Conservation (phyloP, 2,797 vertebrate genomes). For the Falco novaeseelandiae region DNA sequence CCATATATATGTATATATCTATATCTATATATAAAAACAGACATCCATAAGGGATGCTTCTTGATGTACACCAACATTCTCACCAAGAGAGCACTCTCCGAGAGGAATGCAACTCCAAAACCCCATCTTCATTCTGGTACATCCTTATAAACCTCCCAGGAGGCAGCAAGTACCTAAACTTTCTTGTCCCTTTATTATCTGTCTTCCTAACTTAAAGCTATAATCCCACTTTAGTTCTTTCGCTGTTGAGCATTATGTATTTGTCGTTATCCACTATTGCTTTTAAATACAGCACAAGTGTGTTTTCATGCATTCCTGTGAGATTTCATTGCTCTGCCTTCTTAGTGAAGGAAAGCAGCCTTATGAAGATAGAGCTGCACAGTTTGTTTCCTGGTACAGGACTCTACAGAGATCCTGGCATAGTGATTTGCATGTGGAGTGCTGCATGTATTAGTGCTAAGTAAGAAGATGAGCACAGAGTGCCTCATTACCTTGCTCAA, state of each 20-base stretch:
- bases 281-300: background rate
- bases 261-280: background rate
- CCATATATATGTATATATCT: background rate
- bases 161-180: background rate
- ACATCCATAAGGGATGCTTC: background rate
- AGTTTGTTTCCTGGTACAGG: background rate
- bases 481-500: background rate
- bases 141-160: background rate
- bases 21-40: background rate
- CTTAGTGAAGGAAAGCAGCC: background rate
- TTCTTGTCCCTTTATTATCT: background rate
- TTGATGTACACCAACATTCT: background rate
- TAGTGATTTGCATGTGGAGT: background rate
- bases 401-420: background rate
- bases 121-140: background rate
- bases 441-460: background rate
- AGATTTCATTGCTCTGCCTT: background rate
- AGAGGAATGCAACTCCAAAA: background rate
- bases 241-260: background rate
- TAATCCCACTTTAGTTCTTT: background rate
- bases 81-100: background rate
- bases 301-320: background rate
- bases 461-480: background rate
- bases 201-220: background rate
- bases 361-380: background rate